These are phyloP conservation scores for cattle (Bos taurus) DNA, from an alignment of 2,113 vertebrate genomes.

Conservation along the genomic window ARS-UCD2.0 NC_037349.1:36696501-36697000, in stretches of 20 bases:
- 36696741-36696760: background rate
- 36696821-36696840: background rate
- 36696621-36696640: background rate
- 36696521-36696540: background rate
- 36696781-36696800: background rate
- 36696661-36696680: background rate
- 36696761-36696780: background rate
- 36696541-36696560: background rate
- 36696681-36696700: background rate
- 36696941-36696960: background rate
- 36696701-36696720: background rate
- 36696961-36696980: background rate
- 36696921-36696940: background rate
- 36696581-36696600: background rate
- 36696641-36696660: background rate
- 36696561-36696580: background rate
- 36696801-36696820: background rate
- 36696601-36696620: background rate
- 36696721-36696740: background rate
- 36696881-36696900: background rate
- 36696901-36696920: background rate
- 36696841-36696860: background rate
- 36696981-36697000: background rate
- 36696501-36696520: background rate
- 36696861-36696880: background rate